Conservation (phyloP, 2,888 invertebrate species). For the Smittia aterrima region DNA sequence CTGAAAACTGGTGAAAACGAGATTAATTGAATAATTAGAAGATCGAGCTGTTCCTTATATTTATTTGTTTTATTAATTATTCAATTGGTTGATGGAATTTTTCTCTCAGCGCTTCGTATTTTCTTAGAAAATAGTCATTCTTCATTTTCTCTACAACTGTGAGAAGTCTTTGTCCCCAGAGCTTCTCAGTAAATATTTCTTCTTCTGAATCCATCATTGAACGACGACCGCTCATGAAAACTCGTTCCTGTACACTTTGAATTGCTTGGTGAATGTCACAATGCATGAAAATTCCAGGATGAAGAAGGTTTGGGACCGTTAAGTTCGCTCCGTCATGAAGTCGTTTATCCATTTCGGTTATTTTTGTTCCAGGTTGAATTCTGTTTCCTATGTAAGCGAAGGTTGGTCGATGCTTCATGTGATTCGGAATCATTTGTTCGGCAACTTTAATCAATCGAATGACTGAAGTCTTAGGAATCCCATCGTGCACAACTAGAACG, state of each 20-base stretch:
- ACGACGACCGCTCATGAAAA: slow-evolving; percentile 49
- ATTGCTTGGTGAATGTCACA: slow-evolving; percentile 45
- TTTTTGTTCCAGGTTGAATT: slow-evolving; percentile 58
- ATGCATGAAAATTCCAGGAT: slow-evolving; percentile 44
- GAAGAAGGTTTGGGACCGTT: slow-evolving; percentile 32
- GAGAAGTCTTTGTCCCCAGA: slow-evolving; percentile 48
- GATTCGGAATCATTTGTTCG: slow-evolving; percentile 47
- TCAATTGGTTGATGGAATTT: slow-evolving; percentile 26
- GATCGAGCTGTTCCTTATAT: no score
- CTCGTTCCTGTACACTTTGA: slow-evolving; percentile 47
- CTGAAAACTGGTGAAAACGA: no score
- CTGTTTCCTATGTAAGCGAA: slow-evolving; percentile 80
- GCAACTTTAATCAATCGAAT: slow-evolving; percentile 59
- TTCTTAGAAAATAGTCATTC: slow-evolving; percentile 48
- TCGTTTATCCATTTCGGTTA: background rate
- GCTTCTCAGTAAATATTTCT: slow-evolving; percentile 47
- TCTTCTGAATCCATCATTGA: slow-evolving; percentile 46
- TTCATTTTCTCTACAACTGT: slow-evolving; percentile 46
- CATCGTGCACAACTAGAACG: slow-evolving; percentile 83
- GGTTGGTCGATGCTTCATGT: slow-evolving; percentile 75
- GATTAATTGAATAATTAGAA: no score
- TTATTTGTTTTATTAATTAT: no score
- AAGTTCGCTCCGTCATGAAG: background rate
- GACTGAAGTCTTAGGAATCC: slow-evolving; percentile 81
- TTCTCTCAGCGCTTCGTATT: slow-evolving; percentile 46